Evolutionary conservation across 2,113 vertebrate genomes (phyloP).

Genomic region (Bombycilla garrulus): DNA sequence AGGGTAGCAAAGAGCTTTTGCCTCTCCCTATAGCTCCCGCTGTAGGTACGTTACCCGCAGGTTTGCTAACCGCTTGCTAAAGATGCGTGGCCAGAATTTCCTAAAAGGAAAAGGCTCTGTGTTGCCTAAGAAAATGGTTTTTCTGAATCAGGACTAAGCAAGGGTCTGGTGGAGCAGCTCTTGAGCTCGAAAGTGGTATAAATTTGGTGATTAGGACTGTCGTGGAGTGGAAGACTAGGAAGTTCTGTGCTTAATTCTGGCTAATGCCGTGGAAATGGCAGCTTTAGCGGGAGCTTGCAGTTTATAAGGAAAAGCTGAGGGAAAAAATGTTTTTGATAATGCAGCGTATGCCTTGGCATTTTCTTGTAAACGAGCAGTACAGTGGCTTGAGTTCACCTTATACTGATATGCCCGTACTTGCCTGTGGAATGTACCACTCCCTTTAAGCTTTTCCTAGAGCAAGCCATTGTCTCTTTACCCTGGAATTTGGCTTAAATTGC

Average conservation of each 20-base stretch:
- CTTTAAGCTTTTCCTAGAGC: neutral
- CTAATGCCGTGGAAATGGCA: neutral
- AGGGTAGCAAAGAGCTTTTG: accelerated
- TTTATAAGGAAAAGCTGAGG: neutral
- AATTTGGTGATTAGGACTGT: neutral
- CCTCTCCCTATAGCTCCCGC: accelerated
- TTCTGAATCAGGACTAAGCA: neutral
- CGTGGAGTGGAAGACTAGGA: neutral
- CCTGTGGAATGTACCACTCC: slow-evolving; percentile 26
- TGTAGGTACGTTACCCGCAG: accelerated
- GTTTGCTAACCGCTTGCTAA: neutral
- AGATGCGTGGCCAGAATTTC: accelerated
- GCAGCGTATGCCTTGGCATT: neutral
- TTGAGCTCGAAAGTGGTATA: neutral
- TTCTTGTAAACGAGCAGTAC: neutral
- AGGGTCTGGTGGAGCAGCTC: neutral
- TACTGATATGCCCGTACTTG: neutral
- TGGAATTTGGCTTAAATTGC: neutral
- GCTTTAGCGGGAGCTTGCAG: neutral
- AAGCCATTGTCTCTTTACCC: neutral
- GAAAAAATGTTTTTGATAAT: neutral
- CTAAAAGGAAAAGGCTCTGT: neutral
- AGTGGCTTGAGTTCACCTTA: neutral
- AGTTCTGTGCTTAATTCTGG: neutral
- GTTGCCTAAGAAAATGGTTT: neutral